Evolutionary conservation across 2,888 invertebrate species (phyloP).

Genomic region (Phaedon cochleariae): DNA sequence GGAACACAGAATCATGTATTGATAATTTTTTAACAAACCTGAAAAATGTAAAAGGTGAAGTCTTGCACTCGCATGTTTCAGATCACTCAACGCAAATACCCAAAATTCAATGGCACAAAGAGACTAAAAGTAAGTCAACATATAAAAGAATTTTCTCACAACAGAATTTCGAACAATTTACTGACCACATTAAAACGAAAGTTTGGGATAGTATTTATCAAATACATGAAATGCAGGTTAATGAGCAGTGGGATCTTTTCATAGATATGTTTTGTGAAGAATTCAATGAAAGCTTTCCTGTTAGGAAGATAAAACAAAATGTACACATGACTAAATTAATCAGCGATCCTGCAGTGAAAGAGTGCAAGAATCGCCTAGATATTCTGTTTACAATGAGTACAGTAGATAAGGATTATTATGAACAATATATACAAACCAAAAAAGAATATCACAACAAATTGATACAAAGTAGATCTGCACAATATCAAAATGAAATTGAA

Average conservation of each 20-base stretch:
- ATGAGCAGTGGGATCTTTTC: background rate
- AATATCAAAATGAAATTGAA: conserved; percentile 4
- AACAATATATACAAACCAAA: conserved; percentile 6
- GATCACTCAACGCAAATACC: conserved; percentile 1
- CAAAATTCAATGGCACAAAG: background rate
- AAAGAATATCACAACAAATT: conserved; percentile 2
- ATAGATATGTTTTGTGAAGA: background rate
- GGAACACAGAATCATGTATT: no score
- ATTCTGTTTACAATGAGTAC: no score
- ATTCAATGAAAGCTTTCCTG: background rate
- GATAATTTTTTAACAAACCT: no score
- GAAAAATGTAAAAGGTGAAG: no score
- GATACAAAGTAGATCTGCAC: background rate
- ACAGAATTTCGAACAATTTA: background rate
- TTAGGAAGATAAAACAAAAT: background rate
- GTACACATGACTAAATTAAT: no score
- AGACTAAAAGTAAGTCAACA: background rate
- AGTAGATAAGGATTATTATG: background rate
- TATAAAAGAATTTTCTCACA: conserved; percentile 3
- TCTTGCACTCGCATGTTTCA: no score
- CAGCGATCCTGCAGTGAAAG: no score
- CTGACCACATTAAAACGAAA: background rate
- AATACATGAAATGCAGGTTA: background rate
- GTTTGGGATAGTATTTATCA: background rate
- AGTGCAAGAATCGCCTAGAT: no score